Evolutionary conservation across 37 sponge, comb jelly and placozoan genomes (phyloP), one percentile per base, ranked within the genome.

Genomic region (Haliclona indistincta): DNA sequence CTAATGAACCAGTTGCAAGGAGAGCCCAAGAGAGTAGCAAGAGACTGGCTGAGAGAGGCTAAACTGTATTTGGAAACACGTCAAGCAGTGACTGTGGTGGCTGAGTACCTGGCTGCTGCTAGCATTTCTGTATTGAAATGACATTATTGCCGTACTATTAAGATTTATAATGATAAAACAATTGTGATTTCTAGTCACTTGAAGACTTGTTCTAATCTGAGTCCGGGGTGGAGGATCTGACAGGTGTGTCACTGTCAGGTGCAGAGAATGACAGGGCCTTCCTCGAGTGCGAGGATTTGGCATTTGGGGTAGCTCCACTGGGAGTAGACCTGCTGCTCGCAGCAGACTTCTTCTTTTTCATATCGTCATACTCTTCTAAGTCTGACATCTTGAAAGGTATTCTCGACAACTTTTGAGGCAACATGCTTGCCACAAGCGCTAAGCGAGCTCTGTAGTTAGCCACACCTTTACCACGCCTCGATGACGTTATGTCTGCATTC

Each of bases 41-140:
- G 40, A 35, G 95, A 95, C 60, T 95, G 95, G 95, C 58, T 95
- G 53, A 37, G n/a, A 2, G 89, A 95, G 63, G 89, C 85, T 0
- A 43, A 85, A 38, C 47, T 81, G 26, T 90, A 89, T 56, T 63
- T 91, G 35, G 89, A 91, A 52, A 91, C 92, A 8, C 51, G 40
- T 11, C 95, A 95, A 28, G 89, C 95, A 40, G 65, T 88, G 35
- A 67, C 25, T 41, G 77, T 87, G 1, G 68, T 93, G 28, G 58
- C 71, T 13, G 68, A 73, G 0, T 82, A 91, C 54, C 43, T 74
- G 26, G 73, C 92, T 45, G 79, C 87, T 40, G 64, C 75, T 63
- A 66, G 80, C 33, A 29, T 56, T 15, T 54, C 83, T 22, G 36
- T 74, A 64, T 30, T 65, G 26, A 36, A 62, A 40, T 62, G 39